phyloP scores from a whole-genome alignment of 2,113 vertebrate species.

The Oreochromis tanganicae region DNA sequence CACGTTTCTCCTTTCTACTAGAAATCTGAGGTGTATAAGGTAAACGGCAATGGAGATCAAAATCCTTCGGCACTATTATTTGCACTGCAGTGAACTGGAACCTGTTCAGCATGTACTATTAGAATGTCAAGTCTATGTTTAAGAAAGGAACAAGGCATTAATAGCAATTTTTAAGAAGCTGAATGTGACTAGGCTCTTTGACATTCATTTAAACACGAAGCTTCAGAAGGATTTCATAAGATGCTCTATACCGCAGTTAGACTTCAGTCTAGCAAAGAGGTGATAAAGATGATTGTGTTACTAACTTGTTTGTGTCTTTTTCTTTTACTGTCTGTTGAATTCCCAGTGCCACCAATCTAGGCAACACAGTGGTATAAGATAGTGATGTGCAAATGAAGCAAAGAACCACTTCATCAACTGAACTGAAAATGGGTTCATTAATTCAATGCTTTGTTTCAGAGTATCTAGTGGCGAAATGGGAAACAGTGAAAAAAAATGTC shows the following conservation, averaged over 20 bases:
- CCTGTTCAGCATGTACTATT: neutral
- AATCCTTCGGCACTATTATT: neutral
- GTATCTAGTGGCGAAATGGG: neutral
- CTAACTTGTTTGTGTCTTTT: neutral
- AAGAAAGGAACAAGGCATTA: neutral
- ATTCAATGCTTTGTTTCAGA: neutral
- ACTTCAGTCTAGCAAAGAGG: neutral
- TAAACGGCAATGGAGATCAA: neutral
- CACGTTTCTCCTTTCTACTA: neutral
- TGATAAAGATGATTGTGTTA: neutral
- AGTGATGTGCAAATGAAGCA: neutral
- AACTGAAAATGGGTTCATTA: accelerated
- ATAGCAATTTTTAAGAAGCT: neutral
- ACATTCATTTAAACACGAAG: neutral
- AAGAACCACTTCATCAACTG: neutral
- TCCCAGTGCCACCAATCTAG: neutral
- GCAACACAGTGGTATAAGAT: neutral
- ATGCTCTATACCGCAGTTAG: neutral
- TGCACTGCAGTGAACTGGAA: neutral
- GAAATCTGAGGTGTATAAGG: neutral
- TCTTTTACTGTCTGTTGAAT: neutral
- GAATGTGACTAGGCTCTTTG: neutral
- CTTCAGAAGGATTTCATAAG: neutral
- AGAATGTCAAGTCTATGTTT: neutral
- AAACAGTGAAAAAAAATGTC: accelerated